Percentiles rank a stretch among this genome's conserved stretches.
phyloP scores from a whole-genome alignment of 2,113 vertebrate species.

The Ancistrus triradiatus region DNA sequence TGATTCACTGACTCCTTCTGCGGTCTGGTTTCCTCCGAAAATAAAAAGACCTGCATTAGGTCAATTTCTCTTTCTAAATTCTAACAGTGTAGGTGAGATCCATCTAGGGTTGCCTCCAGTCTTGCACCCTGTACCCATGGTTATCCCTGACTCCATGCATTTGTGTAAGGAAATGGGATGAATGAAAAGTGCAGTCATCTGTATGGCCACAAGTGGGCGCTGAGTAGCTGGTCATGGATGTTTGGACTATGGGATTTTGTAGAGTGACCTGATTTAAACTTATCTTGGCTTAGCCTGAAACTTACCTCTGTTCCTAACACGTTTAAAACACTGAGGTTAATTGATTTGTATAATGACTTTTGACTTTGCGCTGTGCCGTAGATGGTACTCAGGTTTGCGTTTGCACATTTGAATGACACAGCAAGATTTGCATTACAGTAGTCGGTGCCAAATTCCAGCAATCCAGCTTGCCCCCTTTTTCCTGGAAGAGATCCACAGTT shows the following conservation, averaged over 20 bases:
- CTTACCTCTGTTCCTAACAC: not conserved
- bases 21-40: too few relatives aligned
- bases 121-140: too few relatives aligned
- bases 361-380: too few relatives aligned
- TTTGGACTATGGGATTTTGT: too few relatives aligned
- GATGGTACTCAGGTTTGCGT: not conserved
- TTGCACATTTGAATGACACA: constrained; percentile 5
- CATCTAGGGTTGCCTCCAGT: too few relatives aligned
- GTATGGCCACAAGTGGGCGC: not conserved
- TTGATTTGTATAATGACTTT: not conserved
- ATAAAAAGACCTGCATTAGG: too few relatives aligned
- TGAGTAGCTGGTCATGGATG: not conserved
- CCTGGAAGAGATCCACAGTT: constrained; percentile 9
- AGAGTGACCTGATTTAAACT: constrained; percentile 2
- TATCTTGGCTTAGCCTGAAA: not conserved
- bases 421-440: constrained; percentile 11
- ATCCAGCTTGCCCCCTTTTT: constrained; percentile 6
- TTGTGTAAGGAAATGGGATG: not conserved
- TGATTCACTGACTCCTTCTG: too few relatives aligned
- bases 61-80: too few relatives aligned
- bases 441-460: not conserved
- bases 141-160: too few relatives aligned
- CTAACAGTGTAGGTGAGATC: too few relatives aligned
- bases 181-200: not conserved
- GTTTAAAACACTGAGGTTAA: not conserved